Conservation (phyloP, 1,140 invertebrate genomes). For the Augochlora pura region DNA sequence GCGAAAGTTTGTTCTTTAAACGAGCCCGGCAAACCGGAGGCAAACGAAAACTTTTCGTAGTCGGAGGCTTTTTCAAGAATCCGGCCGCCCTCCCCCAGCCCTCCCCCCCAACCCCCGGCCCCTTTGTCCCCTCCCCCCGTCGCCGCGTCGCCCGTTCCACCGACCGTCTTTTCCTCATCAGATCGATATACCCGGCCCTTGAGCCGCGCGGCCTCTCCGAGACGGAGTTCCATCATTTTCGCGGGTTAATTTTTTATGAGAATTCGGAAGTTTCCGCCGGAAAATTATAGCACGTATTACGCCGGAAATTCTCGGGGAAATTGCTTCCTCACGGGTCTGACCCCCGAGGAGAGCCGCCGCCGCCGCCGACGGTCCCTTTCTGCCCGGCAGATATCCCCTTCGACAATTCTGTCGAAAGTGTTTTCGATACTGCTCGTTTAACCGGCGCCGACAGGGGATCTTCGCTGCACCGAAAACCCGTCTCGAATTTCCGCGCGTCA, state of each 20-base stretch:
- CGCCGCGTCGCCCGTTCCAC: too few relatives aligned
- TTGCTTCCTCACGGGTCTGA: conserved; percentile 1
- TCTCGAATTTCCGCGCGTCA: not conserved
- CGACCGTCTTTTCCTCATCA: too few relatives aligned
- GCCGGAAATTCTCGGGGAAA: conserved; percentile 21
- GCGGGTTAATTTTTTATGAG: conserved; percentile 12
- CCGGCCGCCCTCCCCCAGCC: not conserved
- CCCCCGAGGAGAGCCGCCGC: not conserved
- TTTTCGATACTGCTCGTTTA: conserved; percentile 3
- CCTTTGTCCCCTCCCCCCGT: too few relatives aligned
- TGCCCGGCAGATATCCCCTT: not conserved
- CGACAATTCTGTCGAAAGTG: not conserved
- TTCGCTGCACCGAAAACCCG: too few relatives aligned
- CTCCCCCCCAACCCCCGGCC: not conserved
- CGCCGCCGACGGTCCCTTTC: too few relatives aligned
- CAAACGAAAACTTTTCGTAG: conserved; percentile 6
- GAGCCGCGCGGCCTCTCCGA: not conserved
- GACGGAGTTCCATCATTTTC: conserved; percentile 10
- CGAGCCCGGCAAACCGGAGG: not conserved
- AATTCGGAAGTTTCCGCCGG: conserved; percentile 1
- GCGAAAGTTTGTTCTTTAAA: conserved; percentile 4
- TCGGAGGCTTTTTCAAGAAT: conserved; percentile 8
- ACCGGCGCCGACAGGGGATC: not conserved
- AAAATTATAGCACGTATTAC: conserved; percentile 13
- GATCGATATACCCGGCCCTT: conserved; percentile 16